Conservation (phyloP, 2,888 invertebrate species). For the Epirrhoe alternata region DNA sequence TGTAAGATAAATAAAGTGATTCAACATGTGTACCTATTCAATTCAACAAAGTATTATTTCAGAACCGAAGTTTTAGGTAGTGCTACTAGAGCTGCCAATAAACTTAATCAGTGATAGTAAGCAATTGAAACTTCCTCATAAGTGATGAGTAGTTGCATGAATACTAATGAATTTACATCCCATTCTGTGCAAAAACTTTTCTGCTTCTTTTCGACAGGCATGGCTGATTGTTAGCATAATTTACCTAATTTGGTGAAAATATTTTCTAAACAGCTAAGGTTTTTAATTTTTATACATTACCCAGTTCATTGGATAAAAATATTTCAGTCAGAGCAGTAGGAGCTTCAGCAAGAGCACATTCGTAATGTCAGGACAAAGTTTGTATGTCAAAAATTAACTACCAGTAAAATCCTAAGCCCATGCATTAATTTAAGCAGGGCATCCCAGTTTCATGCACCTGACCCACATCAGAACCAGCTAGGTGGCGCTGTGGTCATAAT, state of each 20-base stretch:
- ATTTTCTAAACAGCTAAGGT: neutral
- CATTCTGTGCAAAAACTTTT: constrained; percentile 15
- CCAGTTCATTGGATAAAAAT: no score
- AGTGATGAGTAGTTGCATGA: constrained; percentile 14
- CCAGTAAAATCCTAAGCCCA: no score
- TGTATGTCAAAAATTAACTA: no score
- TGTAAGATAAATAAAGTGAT: no score
- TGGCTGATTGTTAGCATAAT: constrained; percentile 17
- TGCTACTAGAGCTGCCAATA: constrained; percentile 1
- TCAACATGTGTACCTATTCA: neutral
- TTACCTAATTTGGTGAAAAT: neutral
- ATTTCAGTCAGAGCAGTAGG: no score
- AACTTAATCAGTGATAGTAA: constrained; percentile 16
- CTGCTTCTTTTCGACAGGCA: constrained; percentile 14
- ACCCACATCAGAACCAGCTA: no score
- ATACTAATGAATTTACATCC: constrained; percentile 33
- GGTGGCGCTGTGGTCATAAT: no score
- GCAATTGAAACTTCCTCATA: constrained; percentile 23
- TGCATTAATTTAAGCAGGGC: no score
- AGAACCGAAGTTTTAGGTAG: neutral
- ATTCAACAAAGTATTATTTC: neutral
- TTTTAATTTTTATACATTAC: no score
- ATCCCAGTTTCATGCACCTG: no score
- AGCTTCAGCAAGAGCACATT: no score
- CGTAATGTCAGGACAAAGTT: no score